phyloP scores from a whole-genome alignment of 1,140 invertebrate genomes.

The Eriocheir sinensis region DNA sequence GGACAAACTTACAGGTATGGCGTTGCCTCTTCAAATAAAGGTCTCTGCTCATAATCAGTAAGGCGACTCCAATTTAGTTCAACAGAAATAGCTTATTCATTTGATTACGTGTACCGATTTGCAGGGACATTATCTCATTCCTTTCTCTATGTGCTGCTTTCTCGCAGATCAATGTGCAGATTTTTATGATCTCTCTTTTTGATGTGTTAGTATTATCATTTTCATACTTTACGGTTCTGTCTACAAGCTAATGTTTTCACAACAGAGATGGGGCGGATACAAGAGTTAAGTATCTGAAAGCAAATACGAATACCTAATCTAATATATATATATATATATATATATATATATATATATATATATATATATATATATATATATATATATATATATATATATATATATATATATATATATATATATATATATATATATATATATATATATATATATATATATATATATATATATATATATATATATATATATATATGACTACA shows the following conservation, averaged over 20 bases:
- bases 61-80: no score
- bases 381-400: conserved; percentile 28
- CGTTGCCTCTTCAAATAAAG: background rate
- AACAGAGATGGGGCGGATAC: no score
- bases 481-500: conserved; percentile 27
- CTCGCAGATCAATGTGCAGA: no score
- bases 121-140: no score
- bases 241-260: no score
- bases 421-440: conserved; percentile 28
- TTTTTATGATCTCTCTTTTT: no score
- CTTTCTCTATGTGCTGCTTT: no score
- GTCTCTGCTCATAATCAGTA: no score
- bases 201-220: no score
- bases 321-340: conserved; percentile 28
- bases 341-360: conserved; percentile 28
- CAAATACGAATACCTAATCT: background rate
- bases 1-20: conserved; percentile 60
- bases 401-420: conserved; percentile 28
- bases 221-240: no score
- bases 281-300: background rate
- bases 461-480: conserved; percentile 28
- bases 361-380: conserved; percentile 28
- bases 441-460: conserved; percentile 28
- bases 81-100: no score
- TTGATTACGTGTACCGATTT: no score